Evolutionary conservation across 2,888 invertebrate genomes (phyloP), one percentile per base, ranked within the genome.

Genomic region (Sinelater perroti): DNA sequence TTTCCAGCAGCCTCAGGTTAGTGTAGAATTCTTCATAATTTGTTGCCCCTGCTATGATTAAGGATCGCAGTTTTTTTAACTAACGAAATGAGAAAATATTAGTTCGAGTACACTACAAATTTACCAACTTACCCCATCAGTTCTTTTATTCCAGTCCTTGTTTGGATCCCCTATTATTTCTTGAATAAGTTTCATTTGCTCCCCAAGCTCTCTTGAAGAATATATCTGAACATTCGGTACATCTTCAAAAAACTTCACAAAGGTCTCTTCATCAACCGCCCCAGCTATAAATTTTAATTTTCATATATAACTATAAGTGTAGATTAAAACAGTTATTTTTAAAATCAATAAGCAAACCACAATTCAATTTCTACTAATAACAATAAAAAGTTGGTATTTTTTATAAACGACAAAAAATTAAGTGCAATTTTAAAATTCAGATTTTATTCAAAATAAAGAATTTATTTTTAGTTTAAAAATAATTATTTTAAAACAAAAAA

Each of bases 91-190:
- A 57, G 10, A 52, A 47, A 30, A 50, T 31, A 49, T 17, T 10
- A 14, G 8, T 30, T 46, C 16, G 16, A 46, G n/a, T 30, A 16
- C 14, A 45, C 10, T 13, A 10, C 5, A 14, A 21, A 42, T 13
- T 7, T 17, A 24, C 11, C 20, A 30, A 79, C 87, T 82, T 76
- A 95, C 93, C 64, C 91, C 89, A 56, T 97, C 96, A n/a, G 91
- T 87, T 56, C 97, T 81, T 76, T 93, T 94, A 79, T 94, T 95
- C 97, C 98, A 98, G 74, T 95, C 95, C 69, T 90, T 89, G 67
- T 83, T 87, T 33, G 90, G 81, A 79, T 97, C 93, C 1, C 89
- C 87, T 49, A 97, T 84, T 30, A 85, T 82, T 2, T 87, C 88
- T 67, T 87, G 85, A 45, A 93, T 86, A 67, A 85, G 85, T 24